phyloP scores from a whole-genome alignment of 2,888 invertebrate genomes.

The Oscheius onirici region DNA sequence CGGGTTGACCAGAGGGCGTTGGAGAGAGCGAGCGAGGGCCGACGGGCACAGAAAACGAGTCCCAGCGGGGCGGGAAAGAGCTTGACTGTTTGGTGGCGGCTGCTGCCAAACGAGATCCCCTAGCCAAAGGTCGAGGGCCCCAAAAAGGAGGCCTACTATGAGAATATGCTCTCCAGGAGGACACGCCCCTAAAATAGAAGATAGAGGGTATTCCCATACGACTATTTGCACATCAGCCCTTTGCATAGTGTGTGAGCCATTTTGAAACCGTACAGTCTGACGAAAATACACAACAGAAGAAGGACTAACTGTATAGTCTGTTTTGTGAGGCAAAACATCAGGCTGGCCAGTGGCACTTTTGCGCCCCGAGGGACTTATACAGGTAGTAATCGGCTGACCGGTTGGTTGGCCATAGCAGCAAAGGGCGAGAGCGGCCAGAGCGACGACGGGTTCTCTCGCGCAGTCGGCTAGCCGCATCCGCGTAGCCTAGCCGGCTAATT shows the following conservation, averaged over 20 bases:
- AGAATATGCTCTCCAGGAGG: neutral
- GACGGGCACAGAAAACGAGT: constrained; percentile 30
- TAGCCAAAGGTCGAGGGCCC: neutral
- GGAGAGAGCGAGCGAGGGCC: constrained; percentile 25
- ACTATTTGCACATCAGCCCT: constrained; percentile 18
- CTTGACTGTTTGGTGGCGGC: constrained; percentile 16
- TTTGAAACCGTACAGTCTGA: constrained; percentile 30
- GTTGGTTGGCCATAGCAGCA: constrained; percentile 18
- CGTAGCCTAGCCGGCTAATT: constrained; percentile 29
- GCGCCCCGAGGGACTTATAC: constrained; percentile 13
- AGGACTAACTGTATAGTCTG: too few species aligned
- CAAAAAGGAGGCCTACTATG: neutral
- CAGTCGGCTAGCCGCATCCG: constrained; percentile 23
- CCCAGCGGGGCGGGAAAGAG: constrained; percentile 26
- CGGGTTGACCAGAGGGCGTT: constrained; percentile 15
- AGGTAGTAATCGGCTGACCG: constrained; percentile 31
- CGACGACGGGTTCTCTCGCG: constrained; percentile 18
- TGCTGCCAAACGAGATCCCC: constrained; percentile 21
- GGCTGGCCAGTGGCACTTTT: too few species aligned
- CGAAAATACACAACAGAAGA: constrained; percentile 10
- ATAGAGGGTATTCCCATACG: neutral
- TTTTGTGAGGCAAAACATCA: too few species aligned
- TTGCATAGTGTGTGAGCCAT: constrained; percentile 3
- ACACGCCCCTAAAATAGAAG: constrained; percentile 20
- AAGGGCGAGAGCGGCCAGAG: constrained; percentile 23